A percentile compares a stretch with the other conserved stretches of the same genome.
These are phyloP conservation scores for Trisateles emortualis DNA, from an alignment of 2,888 invertebrate genomes.

Conservation along the genomic window DNA sequence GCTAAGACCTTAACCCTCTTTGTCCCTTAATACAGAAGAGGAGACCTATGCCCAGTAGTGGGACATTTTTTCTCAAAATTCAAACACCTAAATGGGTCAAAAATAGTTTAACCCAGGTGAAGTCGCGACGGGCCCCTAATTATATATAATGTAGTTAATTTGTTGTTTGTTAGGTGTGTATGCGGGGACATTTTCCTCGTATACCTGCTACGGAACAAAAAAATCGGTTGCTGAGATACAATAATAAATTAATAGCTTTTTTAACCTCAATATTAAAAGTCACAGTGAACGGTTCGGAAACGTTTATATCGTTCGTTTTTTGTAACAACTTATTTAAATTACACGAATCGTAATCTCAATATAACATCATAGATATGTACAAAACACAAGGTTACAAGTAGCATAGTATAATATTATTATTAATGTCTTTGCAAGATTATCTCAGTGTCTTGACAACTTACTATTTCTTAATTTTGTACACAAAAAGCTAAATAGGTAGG, in stretches of 20 bases:
- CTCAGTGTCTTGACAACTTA: slow-evolving; percentile 24
- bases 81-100: too few relatives aligned
- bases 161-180: too few relatives aligned
- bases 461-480: background rate
- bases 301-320: slow-evolving; percentile 32
- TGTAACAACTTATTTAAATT: slow-evolving; percentile 44
- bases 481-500: background rate
- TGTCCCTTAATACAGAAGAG: too few relatives aligned
- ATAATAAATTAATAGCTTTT: slow-evolving; percentile 29
- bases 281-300: slow-evolving; percentile 43
- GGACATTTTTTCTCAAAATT: too few relatives aligned
- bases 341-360: slow-evolving; percentile 33
- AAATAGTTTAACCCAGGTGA: too few relatives aligned
- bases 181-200: background rate
- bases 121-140: too few relatives aligned
- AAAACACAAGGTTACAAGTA: slow-evolving; percentile 26
- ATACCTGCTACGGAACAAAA: background rate
- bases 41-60: too few relatives aligned
- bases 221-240: background rate
- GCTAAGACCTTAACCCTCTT: too few relatives aligned
- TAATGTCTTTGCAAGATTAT: slow-evolving; percentile 16
- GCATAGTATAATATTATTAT: slow-evolving; percentile 29
- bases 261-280: slow-evolving; percentile 41
- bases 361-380: slow-evolving; percentile 36
- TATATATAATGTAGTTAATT: too few relatives aligned